These are phyloP conservation scores for Illadopsis cleaveri DNA, from an alignment of 2,113 vertebrate species.

Conservation along the genomic window DNA sequence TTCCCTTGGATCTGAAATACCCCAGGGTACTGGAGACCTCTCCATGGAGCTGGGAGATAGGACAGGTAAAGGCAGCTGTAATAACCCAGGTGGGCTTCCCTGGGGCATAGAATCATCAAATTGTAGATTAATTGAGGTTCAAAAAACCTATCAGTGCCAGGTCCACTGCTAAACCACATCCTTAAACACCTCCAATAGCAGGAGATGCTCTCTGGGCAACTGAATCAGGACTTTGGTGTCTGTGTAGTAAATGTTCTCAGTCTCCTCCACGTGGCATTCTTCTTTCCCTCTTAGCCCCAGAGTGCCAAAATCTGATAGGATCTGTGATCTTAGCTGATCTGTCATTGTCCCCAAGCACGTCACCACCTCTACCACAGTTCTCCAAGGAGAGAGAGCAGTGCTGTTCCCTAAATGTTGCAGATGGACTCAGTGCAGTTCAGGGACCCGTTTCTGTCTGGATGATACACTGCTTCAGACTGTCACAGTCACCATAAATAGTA, in stretches of 20 bases:
- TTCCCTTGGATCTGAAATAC: background rate
- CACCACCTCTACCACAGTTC: rapidly evolving
- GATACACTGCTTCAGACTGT: background rate
- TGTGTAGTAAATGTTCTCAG: background rate
- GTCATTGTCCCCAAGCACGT: background rate
- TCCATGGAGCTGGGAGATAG: background rate
- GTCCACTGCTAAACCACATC: too few species aligned
- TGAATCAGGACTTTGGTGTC: background rate
- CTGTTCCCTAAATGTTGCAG: background rate
- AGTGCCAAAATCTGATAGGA: background rate
- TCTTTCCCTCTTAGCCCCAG: background rate
- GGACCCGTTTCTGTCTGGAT: background rate
- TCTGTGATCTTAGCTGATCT: background rate
- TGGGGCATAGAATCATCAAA: background rate
- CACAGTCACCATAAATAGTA: background rate
- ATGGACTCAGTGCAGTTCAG: background rate
- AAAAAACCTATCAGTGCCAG: background rate
- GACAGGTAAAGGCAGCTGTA: background rate
- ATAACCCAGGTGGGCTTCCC: background rate
- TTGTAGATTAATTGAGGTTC: background rate
- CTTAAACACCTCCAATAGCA: background rate
- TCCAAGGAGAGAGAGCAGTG: background rate
- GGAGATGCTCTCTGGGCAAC: background rate
- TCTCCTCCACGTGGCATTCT: background rate
- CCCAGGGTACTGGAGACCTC: background rate